phyloP scores from a whole-genome alignment of 2,113 vertebrate species.

The Rhabdornis inornatus region DNA sequence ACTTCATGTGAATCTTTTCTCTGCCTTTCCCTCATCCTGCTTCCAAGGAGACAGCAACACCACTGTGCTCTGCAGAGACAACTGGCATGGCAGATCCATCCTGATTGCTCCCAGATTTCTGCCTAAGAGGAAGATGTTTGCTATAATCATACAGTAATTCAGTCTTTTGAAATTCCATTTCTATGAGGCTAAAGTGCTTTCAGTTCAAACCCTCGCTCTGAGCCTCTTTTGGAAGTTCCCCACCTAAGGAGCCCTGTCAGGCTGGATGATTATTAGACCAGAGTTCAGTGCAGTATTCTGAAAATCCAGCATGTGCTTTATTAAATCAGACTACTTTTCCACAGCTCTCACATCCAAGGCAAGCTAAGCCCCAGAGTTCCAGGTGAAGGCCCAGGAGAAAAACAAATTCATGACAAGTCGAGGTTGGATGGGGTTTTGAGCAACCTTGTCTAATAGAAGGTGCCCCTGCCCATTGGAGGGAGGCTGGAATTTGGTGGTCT shows the following conservation, averaged over 20 bases:
- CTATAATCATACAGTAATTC: not conserved
- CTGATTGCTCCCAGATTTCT: conserved; percentile 6
- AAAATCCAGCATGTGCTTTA: not conserved
- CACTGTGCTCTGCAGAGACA: rapidly evolving
- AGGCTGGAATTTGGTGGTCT: not conserved
- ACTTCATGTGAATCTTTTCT: rapidly evolving
- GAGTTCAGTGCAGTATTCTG: not conserved
- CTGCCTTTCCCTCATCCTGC: not conserved
- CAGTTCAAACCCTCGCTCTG: not conserved
- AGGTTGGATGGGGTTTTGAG: not conserved
- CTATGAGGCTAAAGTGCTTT: not conserved
- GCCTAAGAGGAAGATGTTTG: not conserved
- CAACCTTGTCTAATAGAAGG: not conserved
- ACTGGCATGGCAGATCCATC: not conserved
- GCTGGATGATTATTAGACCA: not conserved
- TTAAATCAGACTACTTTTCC: not conserved
- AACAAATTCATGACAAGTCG: not conserved
- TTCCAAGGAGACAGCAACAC: not conserved
- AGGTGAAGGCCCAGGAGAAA: not conserved
- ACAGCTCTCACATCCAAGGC: not conserved
- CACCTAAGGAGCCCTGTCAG: not conserved
- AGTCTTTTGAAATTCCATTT: not conserved
- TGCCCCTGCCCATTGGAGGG: not conserved
- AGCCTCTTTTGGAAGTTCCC: not conserved
- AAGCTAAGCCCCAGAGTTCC: not conserved